Evolutionary conservation across 2,113 vertebrate species (phyloP).

Genomic region (Corynorhinus townsendii): DNA sequence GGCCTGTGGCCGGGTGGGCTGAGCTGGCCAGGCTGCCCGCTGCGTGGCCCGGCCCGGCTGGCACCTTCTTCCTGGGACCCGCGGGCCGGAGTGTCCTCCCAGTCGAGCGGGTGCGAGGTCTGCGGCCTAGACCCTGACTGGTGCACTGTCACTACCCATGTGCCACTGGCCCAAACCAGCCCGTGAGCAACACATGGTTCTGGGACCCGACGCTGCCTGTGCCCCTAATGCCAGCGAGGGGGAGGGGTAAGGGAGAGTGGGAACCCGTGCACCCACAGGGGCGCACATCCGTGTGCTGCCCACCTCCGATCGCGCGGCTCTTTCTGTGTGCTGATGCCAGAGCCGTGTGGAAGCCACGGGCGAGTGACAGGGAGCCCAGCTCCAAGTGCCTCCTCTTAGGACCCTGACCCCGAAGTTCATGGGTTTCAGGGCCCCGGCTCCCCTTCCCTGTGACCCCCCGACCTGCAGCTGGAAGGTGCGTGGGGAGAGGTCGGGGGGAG

Average conservation of each 20-base stretch:
- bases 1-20: neutral
- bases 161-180: neutral
- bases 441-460: neutral
- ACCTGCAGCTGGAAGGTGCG: neutral
- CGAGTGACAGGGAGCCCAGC: neutral
- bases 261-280: fast-evolving
- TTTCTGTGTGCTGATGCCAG: neutral
- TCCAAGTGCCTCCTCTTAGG: fast-evolving
- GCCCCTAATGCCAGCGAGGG: fast-evolving
- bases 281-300: fast-evolving
- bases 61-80: neutral
- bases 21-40: neutral
- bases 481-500: no score
- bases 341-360: neutral
- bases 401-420: fast-evolving
- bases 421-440: neutral
- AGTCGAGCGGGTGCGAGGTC: fast-evolving
- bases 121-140: fast-evolving
- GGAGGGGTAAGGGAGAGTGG: neutral
- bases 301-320: fast-evolving
- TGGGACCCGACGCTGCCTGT: neutral
- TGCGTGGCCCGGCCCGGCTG: no score
- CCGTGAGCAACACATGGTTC: fast-evolving
- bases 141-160: fast-evolving
- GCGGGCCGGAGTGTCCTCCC: fast-evolving